phyloP scores from a whole-genome alignment of 2,113 vertebrate genomes.

The Thunnus maccoyii region DNA sequence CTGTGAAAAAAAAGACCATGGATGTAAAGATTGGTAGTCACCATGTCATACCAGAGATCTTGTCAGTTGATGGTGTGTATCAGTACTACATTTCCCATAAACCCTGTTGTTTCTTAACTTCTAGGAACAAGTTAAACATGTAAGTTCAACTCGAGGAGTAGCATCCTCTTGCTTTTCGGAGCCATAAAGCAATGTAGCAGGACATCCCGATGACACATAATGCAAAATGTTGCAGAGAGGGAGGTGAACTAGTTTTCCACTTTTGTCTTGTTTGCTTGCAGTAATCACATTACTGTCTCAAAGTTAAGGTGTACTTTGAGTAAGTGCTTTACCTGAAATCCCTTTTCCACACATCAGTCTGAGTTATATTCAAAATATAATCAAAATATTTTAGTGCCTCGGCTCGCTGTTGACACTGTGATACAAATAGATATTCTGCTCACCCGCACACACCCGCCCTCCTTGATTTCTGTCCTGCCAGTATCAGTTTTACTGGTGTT shows the following conservation, averaged over 20 bases:
- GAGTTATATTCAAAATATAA: conserved; percentile 18
- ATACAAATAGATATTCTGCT: conserved; percentile 18
- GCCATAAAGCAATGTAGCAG: background rate
- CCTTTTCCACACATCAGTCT: background rate
- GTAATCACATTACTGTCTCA: background rate
- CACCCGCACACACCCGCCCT: background rate
- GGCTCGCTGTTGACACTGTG: background rate
- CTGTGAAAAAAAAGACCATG: no score
- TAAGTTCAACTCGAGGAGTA: background rate
- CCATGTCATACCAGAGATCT: background rate
- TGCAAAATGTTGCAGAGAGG: background rate
- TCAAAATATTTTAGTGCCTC: conserved; percentile 5
- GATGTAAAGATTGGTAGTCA: no score
- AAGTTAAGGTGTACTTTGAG: background rate
- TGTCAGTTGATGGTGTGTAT: background rate
- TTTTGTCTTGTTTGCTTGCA: background rate
- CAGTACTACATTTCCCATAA: conserved; percentile 6
- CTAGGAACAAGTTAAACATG: background rate
- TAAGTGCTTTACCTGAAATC: conserved; percentile 4
- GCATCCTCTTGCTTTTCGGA: background rate
- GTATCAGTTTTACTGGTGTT: conserved; percentile 33
- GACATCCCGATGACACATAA: background rate
- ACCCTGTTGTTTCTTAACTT: background rate
- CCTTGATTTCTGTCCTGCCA: conserved; percentile 9
- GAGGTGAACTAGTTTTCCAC: background rate